Base-by-base conservation (phyloP, 1,140 invertebrate species). In the Scylla paramamosain region DNA sequence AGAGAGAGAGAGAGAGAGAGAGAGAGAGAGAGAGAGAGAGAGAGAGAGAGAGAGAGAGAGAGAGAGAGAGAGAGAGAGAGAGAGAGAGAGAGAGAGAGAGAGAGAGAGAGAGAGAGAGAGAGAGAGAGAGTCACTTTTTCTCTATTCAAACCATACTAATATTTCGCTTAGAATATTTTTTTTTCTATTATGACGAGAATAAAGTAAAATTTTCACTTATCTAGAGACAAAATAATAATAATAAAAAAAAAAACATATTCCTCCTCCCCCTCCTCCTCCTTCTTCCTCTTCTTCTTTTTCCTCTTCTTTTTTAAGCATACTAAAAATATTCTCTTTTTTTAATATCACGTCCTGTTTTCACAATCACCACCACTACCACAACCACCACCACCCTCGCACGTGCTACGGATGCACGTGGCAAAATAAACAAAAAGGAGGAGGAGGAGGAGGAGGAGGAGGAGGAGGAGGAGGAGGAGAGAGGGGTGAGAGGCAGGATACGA, bases 371-470 rank as follows among this genome's bases (percentile, higher is more conserved):
- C 28, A 59, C 48, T 2, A 28, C 32, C 25, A n/a, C 46, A n/a
- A 91, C 89, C 31, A 91, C 32, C 29, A 59, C n/a, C 59, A 91
- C 48, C 89, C n/a, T 4, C 10, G 31, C 46, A 28, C 48, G 14
- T 91, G 59, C 46, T 45, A 91, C 89, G 16, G 25, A 48, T 45
- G 87, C 87, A 89, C 87, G 87, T 89, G 87, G 87, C 87, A 89
- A 45, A 89, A 89, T 89, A 89, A 89, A 89, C 87, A 89, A 45
- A 39, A 16, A 48, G 87, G 39, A 25, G 39, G 87, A n/a, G 25
- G n/a, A 39, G 87, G 46, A 10, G 39, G 20, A 46, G 10, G 3
- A n/a, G 20, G 87, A 25, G 46, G 25, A 39, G 14, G 14, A n/a
- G 8, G 39, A 46, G 87, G 87, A n/a, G 39, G 25, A 45, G 32